Evolutionary conservation across 2,888 invertebrate species (phyloP).

Genomic region (Hydraecia micacea): DNA sequence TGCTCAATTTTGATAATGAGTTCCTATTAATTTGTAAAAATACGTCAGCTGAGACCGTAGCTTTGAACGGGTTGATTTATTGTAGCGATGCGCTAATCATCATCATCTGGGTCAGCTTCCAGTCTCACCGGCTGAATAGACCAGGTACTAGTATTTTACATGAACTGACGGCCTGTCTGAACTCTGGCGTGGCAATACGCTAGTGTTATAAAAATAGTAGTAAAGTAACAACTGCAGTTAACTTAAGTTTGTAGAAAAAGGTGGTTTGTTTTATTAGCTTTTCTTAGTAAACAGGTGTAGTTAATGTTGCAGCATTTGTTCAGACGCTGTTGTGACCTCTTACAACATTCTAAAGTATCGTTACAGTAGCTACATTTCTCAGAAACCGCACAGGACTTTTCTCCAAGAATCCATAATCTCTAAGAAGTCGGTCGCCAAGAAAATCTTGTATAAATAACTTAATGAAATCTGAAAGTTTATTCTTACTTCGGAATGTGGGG

Average conservation of each 20-base stretch:
- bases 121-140: background rate
- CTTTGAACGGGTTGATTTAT: background rate
- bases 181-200: background rate
- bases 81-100: background rate
- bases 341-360: background rate
- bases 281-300: constrained; percentile 45
- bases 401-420: constrained; percentile 6
- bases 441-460: constrained; percentile 41
- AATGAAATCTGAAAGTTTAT: constrained; percentile 48
- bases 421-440: constrained; percentile 5
- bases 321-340: constrained; percentile 1
- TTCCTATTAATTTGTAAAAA: constrained; percentile 14
- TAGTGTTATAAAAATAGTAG: constrained; percentile 5
- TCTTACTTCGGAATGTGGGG: constrained; percentile 22
- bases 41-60: background rate
- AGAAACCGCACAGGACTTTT: background rate
- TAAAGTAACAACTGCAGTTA: constrained; percentile 2
- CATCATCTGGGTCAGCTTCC: too few species aligned
- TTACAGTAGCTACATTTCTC: background rate
- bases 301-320: constrained; percentile 42
- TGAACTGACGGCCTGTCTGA: background rate
- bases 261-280: constrained; percentile 42
- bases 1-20: constrained; percentile 19
- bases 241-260: constrained; percentile 30
- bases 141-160: background rate